These are phyloP conservation scores for Lasioglossum calceatum DNA, from an alignment of 2,888 invertebrate species.

Conservation along the genomic window DNA sequence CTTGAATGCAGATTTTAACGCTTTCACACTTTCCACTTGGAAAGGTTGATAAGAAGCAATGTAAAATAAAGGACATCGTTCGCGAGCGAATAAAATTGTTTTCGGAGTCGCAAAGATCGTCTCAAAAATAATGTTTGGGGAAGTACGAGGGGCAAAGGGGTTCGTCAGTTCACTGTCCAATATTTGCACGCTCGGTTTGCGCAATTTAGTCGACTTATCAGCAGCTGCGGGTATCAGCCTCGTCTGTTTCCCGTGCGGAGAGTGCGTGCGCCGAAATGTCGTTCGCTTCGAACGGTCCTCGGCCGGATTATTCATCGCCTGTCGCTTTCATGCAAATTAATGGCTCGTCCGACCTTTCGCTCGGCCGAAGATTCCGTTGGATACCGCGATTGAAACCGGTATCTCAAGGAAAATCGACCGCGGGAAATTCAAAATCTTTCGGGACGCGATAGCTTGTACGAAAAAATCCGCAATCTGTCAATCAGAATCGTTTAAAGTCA, in stretches of 20 bases:
- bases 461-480: not conserved
- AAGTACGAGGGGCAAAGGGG: not conserved
- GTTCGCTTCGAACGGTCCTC: not conserved
- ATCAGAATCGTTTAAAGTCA: not conserved
- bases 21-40: not conserved
- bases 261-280: slow-evolving; percentile 12
- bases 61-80: not conserved
- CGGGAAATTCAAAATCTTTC: not conserved
- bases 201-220: slow-evolving; percentile 51
- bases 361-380: slow-evolving; percentile 30
- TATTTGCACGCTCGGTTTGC: slow-evolving; percentile 47
- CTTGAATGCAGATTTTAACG: not conserved
- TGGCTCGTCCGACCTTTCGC: slow-evolving; percentile 25
- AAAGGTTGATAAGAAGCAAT: not conserved
- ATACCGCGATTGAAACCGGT: slow-evolving; percentile 37
- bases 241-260: slow-evolving; percentile 34
- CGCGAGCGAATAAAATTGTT: not conserved
- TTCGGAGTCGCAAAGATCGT: not conserved
- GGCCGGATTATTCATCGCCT: not conserved
- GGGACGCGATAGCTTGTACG: too few relatives aligned
- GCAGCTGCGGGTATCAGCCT: slow-evolving; percentile 38
- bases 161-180: slow-evolving; percentile 8
- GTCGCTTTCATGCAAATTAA: slow-evolving; percentile 30
- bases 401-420: not conserved
- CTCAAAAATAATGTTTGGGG: not conserved